Base-by-base conservation (phyloP, 2,113 vertebrate genomes). In the Gallinago jamesoni region DNA sequence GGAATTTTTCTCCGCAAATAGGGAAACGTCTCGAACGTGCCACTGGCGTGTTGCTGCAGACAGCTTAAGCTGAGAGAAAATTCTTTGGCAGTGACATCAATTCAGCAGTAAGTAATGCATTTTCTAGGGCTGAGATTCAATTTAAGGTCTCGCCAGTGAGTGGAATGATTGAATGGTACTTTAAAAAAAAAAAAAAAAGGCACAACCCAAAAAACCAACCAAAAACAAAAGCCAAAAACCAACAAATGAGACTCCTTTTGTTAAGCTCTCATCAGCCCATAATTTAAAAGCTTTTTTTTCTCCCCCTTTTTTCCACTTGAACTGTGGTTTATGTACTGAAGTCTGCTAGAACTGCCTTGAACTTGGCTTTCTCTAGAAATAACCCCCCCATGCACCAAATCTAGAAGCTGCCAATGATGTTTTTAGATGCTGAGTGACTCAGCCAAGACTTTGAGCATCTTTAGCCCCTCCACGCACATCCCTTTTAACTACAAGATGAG, bases 51-150 rank as follows among this genome's bases (percentile, higher is more conserved):
- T 96, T 96, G 92, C 91, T 93, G 93, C 96, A 95, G 94, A 97
- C 95, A 95, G 84, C 91, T 77, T 90, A 94, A 96, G 95, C 90
- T 2, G 5, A 92, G 90, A 80, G 90, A 96, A 95, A 97, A 98
- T 98, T 97, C 96, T 94, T 97, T 93, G 87, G 92, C 87, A 90
- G 66, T 97, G 97, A 98, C 96, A 97, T 97, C 92, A 96, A 90
- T 96, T 93, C 94, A 68, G 81, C 77, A 87, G 39, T 73, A 88
- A 96, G 76, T 76, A 93, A 96, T 95, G 84, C 92, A 82, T 97
- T 96, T 96, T 88, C 95, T 93, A 85, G 81, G 82, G 78, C 77
- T 94, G 92, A 96, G 93, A 96, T 93, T 94, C 82, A 88, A 91
- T 89, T 94, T 93, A 76, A 96, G 84, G 69, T 92, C 84, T 96